phyloP scores from a whole-genome alignment of 2,113 vertebrate species.

The Mormyrus lacerda region DNA sequence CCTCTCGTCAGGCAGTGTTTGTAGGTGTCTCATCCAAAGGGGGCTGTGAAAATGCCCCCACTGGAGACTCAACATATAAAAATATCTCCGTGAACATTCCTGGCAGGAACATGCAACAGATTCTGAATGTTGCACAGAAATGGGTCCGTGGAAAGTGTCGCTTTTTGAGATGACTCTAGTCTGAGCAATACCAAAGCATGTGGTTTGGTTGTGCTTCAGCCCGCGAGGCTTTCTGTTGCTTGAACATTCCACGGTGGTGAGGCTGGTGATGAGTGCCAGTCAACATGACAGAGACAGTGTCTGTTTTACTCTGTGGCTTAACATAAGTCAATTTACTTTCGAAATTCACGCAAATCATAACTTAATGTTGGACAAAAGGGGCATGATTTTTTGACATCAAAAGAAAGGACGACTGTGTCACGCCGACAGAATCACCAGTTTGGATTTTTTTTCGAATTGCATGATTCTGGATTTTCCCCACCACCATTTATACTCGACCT shows the following conservation, averaged over 20 bases:
- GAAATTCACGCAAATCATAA: neutral
- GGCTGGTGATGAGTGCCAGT: neutral
- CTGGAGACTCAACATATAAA: slow-evolving; percentile 45
- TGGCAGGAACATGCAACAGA: slow-evolving; percentile 8
- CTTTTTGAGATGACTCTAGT: slow-evolving; percentile 6
- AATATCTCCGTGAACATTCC: slow-evolving; percentile 27
- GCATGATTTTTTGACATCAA: neutral
- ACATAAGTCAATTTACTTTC: neutral
- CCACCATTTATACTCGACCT: neutral
- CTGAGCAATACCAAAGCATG: slow-evolving; percentile 6
- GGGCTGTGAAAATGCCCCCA: slow-evolving; percentile 59
- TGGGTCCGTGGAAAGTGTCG: slow-evolving; percentile 9
- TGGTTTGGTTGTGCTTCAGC: neutral
- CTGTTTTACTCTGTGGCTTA: neutral
- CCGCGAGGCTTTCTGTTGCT: neutral
- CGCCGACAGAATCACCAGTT: neutral
- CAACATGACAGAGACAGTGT: neutral
- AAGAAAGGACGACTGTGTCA: neutral
- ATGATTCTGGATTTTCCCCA: neutral
- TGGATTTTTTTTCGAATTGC: neutral
- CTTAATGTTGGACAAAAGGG: neutral
- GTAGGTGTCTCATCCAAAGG: slow-evolving; percentile 61
- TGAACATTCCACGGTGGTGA: neutral
- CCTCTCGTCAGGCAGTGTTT: slow-evolving; percentile 56
- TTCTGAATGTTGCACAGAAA: slow-evolving; percentile 7